Base-by-base conservation (phyloP, 2,113 vertebrate species). In the Psittacus erithacus region DNA sequence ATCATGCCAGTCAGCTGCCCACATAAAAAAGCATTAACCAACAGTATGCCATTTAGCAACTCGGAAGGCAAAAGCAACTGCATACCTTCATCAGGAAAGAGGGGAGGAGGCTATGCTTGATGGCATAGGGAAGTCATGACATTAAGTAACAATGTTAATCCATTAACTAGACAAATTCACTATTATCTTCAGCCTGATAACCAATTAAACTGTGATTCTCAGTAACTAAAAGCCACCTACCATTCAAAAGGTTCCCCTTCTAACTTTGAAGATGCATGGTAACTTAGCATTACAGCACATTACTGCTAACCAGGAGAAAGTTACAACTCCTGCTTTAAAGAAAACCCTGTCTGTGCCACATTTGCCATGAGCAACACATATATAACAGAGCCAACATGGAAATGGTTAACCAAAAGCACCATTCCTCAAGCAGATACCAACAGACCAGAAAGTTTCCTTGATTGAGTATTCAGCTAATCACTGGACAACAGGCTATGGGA, bases 401-500 rank as follows among this genome's bases (percentile, higher is more conserved):
- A 76, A 77, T 4, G 11, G 20, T 49, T 27, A 43, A 60, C 8
- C 16, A 76, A 47, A 62, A 69, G 33, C 31, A 69, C 25, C 31
- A 46, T 22, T 64, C 43, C 44, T 39, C 14, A 43, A 55, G 69
- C 4, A 74, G 33, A 16, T 64, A 50, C 33, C 28, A 50, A 70
- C 1, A 33, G 33, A 82, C 25, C 13, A 44, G 23, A 39, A 17
- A 35, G 19, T 22, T 73, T 71, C 63, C 43, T 27, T 83, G n/a
- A 62, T 17, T 49, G 11, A 9, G 12, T 46, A 73, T 17, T 23
- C 28, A 19, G 74, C 16, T 50, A 13, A 69, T 11, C 1, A 1
- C 41, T 35, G 46, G 13, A 57, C 0, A 0, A 65, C 0, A 81
- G 20, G 71, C 62, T 78, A 70, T 5, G 2, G 15, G 17, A 39